Conservation (phyloP, 2,113 vertebrate species). For the Barnardius zonarius region DNA sequence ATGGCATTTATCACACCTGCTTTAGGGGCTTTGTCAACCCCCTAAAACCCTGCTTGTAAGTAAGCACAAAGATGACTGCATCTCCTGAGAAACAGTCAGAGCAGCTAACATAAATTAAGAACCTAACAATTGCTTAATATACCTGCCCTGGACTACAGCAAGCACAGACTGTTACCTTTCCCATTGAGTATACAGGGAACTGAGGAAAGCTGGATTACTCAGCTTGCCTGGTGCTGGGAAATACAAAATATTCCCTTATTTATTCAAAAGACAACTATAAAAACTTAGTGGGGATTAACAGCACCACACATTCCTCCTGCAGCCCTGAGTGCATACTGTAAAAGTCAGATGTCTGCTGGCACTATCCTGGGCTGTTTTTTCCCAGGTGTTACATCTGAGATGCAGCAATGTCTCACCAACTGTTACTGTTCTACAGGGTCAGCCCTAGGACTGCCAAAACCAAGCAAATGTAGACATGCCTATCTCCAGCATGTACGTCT, state of each 20-base stretch:
- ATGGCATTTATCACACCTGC: neutral
- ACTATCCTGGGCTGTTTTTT: neutral
- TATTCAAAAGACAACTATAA: neutral
- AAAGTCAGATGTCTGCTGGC: neutral
- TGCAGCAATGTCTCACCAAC: neutral
- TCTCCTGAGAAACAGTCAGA: neutral
- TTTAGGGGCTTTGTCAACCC: neutral
- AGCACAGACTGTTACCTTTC: neutral
- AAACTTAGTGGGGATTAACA: neutral
- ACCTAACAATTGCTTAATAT: neutral
- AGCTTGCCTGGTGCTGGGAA: neutral
- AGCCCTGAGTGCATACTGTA: rapidly evolving
- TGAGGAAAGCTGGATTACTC: neutral
- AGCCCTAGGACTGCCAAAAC: neutral
- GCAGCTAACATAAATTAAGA: neutral
- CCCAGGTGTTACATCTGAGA: neutral
- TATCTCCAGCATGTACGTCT: neutral
- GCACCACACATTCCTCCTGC: neutral
- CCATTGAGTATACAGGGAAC: neutral
- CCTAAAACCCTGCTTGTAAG: neutral
- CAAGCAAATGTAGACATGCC: neutral
- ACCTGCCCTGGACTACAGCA: neutral
- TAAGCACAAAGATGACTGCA: neutral
- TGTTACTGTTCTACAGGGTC: neutral
- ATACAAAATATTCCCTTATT: neutral